Evolutionary conservation across 2,888 invertebrate genomes (phyloP), one percentile per base, ranked within the genome.

Genomic region (Gonocerus acuteangulatus): DNA sequence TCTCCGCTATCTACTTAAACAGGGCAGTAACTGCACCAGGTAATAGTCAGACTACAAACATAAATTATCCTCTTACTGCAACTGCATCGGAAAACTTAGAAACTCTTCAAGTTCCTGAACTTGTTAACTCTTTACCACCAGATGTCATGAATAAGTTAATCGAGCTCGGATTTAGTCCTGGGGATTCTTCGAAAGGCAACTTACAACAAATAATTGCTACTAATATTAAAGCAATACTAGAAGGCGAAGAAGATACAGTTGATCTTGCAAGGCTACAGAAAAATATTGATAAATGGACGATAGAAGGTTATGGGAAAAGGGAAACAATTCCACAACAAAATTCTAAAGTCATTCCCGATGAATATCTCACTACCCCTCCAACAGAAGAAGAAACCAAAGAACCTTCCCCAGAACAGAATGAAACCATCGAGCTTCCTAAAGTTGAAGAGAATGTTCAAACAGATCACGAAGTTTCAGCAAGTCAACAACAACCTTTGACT

Each of bases 211-310:
- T 71, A 18, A 61, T 71, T 9, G 76, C 77, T 3, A 73, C 78
- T 18, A 80, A 81, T 71, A 74, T 81, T 7, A 73, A 77, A 27
- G 79, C 80, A 63, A 71, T 81, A 18, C 70, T 80, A 0, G 74
- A 74, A 59, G 74, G 74, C 3, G 77, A 78, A 62, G 72, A 75
- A 36, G 73, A 74, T 66, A 79, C 82, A 0, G 85, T 87, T 69
- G 88, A 89, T 71, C 80, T 88, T 13, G 79, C 82, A 13, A 82
- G 83, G 70, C 75, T 90, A 36, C 89, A 89, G 71, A 86, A 87
- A 68, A 89, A 86, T 68, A 90, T 90, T 61, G 88, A 90, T 69
- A 85, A 85, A 65, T 90, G 90, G 90, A 90, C 89, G 0, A 84
- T 84, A 69, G 84, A 86, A 74, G 84, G 85, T 69, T 87, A 64